A percentile compares a stretch with the other conserved stretches of the same genome.
phyloP scores from a whole-genome alignment of 1,140 invertebrate species.

The Calliphora vicina region DNA sequence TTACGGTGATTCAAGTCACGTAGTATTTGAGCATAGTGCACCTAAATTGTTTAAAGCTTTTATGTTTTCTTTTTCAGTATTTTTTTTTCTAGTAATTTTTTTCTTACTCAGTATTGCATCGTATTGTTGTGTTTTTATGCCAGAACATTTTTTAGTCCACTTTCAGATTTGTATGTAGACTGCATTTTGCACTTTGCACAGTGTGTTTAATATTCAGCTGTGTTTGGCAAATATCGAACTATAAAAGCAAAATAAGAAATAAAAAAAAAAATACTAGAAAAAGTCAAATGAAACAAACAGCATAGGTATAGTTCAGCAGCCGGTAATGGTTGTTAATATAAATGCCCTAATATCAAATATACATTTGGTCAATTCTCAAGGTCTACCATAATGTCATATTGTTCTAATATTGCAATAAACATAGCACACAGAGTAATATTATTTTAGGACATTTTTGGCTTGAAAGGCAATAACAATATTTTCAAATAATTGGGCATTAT shows the following conservation, averaged over 20 bases:
- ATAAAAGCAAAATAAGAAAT: neutral
- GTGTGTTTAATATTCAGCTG: slow-evolving; percentile 20
- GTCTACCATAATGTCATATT: no score
- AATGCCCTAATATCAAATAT: no score
- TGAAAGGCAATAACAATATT: no score
- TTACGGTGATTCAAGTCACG: slow-evolving; percentile 38
- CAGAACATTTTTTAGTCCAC: slow-evolving; percentile 10
- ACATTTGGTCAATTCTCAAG: no score
- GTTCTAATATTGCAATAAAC: no score
- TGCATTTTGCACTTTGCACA: slow-evolving; percentile 22
- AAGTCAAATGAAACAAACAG: neutral
- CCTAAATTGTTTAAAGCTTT: slow-evolving; percentile 38
- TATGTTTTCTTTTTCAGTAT: slow-evolving; percentile 20
- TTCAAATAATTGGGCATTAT: no score
- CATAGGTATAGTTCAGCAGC: no score
- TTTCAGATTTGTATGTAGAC: slow-evolving; percentile 25
- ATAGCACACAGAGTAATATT: no score
- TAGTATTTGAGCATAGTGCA: slow-evolving; percentile 41
- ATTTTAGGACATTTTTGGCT: no score
- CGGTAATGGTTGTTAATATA: no score
- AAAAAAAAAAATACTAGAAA: neutral
- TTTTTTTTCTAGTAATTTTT: neutral
- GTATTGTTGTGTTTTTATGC: neutral
- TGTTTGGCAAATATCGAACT: slow-evolving; percentile 18
- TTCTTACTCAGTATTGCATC: neutral